Evolutionary conservation across 2,113 vertebrate species (phyloP).

Genomic region (Boulengeromyrus knoepffleri): DNA sequence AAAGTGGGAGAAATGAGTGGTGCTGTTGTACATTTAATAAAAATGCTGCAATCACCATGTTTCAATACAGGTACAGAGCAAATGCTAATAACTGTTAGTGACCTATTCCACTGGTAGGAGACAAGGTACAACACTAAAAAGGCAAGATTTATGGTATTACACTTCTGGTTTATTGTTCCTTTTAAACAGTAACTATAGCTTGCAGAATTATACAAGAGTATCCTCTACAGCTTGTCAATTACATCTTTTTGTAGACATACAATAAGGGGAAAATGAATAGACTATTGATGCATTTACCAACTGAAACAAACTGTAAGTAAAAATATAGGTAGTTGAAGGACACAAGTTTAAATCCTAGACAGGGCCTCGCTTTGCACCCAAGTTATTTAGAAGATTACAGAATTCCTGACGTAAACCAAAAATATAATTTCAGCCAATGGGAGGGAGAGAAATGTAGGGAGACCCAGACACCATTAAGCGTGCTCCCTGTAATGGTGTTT

Average conservation of each 20-base stretch:
- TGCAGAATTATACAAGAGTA: neutral
- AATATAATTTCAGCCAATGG: neutral
- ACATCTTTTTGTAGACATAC: neutral
- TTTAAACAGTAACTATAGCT: neutral
- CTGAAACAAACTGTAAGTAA: neutral
- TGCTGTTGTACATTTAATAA: neutral
- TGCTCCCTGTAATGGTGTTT: neutral
- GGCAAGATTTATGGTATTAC: neutral
- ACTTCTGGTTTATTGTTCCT: conserved; percentile 19
- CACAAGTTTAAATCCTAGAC: neutral
- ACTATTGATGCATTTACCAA: neutral
- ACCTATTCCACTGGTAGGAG: neutral
- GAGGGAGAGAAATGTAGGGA: neutral
- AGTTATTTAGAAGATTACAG: neutral
- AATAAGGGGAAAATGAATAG: neutral
- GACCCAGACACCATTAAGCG: neutral
- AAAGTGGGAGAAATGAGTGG: neutral
- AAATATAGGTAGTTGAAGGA: neutral
- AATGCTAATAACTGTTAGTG: neutral
- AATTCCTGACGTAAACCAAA: neutral
- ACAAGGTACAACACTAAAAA: neutral
- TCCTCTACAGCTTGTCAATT: neutral
- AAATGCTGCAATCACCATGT: neutral
- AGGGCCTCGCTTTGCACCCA: neutral
- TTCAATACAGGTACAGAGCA: neutral